Evolutionary conservation across 2,113 vertebrate genomes (phyloP), one percentile per base, ranked within the genome.

Genomic region (Paracanthobrama guichenoti): DNA sequence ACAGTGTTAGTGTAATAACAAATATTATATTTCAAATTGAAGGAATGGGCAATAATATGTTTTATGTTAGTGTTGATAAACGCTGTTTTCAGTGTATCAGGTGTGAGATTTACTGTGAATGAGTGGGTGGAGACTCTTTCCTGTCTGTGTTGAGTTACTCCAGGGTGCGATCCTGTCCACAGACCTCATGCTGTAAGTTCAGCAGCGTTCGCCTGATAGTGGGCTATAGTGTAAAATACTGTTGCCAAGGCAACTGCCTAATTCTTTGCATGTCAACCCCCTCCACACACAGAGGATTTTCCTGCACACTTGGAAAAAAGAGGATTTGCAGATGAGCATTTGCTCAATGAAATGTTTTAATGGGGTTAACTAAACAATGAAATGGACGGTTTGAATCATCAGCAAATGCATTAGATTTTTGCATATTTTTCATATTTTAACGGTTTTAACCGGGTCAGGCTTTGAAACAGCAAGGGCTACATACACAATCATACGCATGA

Each of bases 211-310:
- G 50, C 44, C 74, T 84, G 89, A 90, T 88, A 87, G 90, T 88
- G 88, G 84, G 77, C 87, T 88, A 55, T 22, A 85, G 84, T 85
- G 74, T 80, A 89, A 91, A 91, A 90, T 87, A 89, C 91, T 89
- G 93, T 93, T 94, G 87, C 91, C 93, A 91, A 86, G 91, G 93
- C 90, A 94, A 94, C 93, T 90, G 85, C 88, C 80, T 88, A 84
- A 88, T 90, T 90, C 84, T 88, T 86, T 86, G 79, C 85, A 83
- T 91, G 87, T 87, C 85, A 85, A 86, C 67, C 71, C 79, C 57
- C 69, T 89, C 88, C 18, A 80, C 85, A 81, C 71, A 35, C 28
- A 83, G 55, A 4, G 72, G 57, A 87, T 81, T 42, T 75, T 86
- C 85, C 24, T 69, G 42, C 31, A 42, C 73, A 79, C 67, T 59